Evolutionary conservation across 2,888 invertebrate genomes (phyloP), one percentile per base, ranked within the genome.

Genomic region (Dolichomitus sp.): DNA sequence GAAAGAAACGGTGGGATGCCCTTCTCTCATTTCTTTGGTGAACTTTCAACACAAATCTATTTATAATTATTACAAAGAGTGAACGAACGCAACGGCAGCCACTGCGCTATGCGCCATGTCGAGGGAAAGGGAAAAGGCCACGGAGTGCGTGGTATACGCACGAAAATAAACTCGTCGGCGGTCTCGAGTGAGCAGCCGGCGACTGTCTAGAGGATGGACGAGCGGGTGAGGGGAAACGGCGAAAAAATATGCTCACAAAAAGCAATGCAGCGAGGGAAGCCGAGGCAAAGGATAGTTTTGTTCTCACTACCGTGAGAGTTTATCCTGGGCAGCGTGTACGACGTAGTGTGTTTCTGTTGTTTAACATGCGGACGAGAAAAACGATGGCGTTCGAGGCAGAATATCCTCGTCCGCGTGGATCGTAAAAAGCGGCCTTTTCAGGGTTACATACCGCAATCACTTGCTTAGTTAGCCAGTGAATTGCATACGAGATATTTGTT

Each of bases 11-110:
- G 72, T 61, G 42, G 57, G 45, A 69, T 27, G 30, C 19, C 19
- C n/a, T 40, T 40, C 4, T 75, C 66, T 72, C 68, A 69, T 83
- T 80, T 77, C 77, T 73, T 27, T 54, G 75, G 52, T 73, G 65
- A 80, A 74, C 61, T 80, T 73, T 33, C 57, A 65, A 45, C 80
- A 73, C 80, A 63, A 73, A 80, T 83, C 83, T 83, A 83, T 83
- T 83, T 83, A 80, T 83, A 83, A 80, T 77, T 80, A 77, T 90
- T 90, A 90, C 90, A 90, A 90, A 89, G 88, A 88, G 89, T 81
- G 89, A 90, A 88, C 88, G 89, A 89, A 89, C 89, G 87, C 86
- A 74, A 79, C 68, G 85, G 78, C 74, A 76, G 83, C 81, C 74
- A 79, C 78, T 76, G 81, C 65, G 80, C 76, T 54, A 19, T 12